Conservation (phyloP, 2,797 vertebrate genomes). For the Yasuhikotakia modesta region DNA sequence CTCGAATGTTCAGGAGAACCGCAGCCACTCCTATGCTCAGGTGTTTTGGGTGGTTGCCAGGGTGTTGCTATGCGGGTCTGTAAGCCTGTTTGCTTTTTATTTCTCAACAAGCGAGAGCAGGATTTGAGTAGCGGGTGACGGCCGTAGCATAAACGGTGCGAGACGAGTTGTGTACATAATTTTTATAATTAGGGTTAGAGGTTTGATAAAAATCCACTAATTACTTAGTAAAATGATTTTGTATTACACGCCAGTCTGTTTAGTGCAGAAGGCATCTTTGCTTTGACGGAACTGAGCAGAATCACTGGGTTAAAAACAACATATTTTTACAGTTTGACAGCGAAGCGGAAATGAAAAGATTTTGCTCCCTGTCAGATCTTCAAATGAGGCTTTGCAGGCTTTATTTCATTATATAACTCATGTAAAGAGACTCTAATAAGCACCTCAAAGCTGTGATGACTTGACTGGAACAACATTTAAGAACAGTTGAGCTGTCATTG, state of each 20-base stretch:
- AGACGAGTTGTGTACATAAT: not conserved
- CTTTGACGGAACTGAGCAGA: not conserved
- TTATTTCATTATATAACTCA: not conserved
- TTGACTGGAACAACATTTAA: not conserved
- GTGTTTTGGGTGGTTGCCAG: not conserved
- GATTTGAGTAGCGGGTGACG: not conserved
- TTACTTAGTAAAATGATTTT: not conserved
- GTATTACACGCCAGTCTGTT: not conserved
- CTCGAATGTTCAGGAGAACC: not conserved
- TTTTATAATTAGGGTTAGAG: not conserved
- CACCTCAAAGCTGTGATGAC: not conserved
- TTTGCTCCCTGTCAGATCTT: not conserved
- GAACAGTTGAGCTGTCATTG: not conserved
- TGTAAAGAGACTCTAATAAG: not conserved
- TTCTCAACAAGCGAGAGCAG: not conserved
- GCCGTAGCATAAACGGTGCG: not conserved
- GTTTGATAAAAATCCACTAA: not conserved
- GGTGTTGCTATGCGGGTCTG: not conserved
- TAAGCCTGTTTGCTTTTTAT: not conserved
- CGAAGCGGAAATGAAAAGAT: not conserved
- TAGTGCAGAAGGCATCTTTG: not conserved
- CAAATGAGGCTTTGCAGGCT: not conserved
- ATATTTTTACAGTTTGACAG: not conserved
- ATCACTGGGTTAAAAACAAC: not conserved
- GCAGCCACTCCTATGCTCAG: no score